Evolutionary conservation across 64 coral and sea anemone genomes (phyloP), one percentile per base, ranked within the genome.

Genomic region (Catalaphyllia jardinei): DNA sequence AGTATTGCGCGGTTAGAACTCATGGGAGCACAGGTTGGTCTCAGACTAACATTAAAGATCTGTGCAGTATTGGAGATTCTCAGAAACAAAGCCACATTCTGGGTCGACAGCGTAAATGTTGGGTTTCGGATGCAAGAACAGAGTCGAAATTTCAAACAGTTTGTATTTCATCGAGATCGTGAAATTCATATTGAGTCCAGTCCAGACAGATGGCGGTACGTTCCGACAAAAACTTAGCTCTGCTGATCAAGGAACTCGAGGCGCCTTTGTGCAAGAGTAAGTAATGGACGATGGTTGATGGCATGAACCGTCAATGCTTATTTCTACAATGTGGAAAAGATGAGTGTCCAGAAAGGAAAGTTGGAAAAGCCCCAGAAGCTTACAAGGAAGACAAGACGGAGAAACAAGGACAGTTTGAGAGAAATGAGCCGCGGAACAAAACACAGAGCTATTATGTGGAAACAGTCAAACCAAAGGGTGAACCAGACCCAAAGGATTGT

Each of bases 51-150:
- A 35, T 35, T 35, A 35, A 35, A 35, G 54, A 87, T 95, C 28
- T 88, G 75, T 16, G 30, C 49, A 73, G 77, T 72, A 50, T 67
- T 91, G 2, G 77, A 91, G 82, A 55, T 95, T 27, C 65, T 84
- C 29, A 72, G 73, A 71, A 72, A 67, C 71, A 87, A 87, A 71
- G 85, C 69, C 62, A 88, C 93, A 38, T 94, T 74, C 73, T 91
- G 52, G 52, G 52, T 54, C 13, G 52, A 54, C 52, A 54, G 88
- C 62, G 72, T 87, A 60, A 88, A 76, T 72, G 73, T 88, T 22
- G 73, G 73, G 0, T 77, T 77, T 64, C 64, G 73, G 86, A 35
- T 88, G 10, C 54, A 88, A 77, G 74, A 57, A 29, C 88, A 90
- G 75, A 91, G 93, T 74, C 75, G 88, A 46, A 35, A 35, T 35